Percentiles rank a stretch among this genome's conserved stretches.
Conservation (phyloP, 2,888 invertebrate species). For the Danaus chrysippus region DNA sequence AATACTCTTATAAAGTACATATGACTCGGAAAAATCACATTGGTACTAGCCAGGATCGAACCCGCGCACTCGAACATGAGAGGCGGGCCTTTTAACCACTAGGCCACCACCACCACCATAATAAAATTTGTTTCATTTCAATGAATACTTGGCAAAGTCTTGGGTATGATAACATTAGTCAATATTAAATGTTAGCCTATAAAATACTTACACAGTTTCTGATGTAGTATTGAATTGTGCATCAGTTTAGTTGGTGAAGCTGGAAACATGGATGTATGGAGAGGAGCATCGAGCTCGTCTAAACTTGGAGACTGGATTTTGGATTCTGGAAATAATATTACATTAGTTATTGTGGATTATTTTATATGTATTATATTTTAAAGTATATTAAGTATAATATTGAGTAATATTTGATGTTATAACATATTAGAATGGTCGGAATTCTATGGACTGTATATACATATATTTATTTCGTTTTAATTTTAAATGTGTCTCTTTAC, state of each 20-base stretch:
- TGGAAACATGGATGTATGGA: slow-evolving; percentile 40
- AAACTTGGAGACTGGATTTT: slow-evolving; percentile 38
- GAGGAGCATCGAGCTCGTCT: slow-evolving; percentile 44
- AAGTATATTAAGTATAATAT: too few relatives aligned
- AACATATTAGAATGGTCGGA: too few relatives aligned
- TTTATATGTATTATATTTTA: background rate
- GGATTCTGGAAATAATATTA: slow-evolving; percentile 44
- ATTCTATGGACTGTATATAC: background rate
- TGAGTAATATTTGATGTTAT: too few relatives aligned
- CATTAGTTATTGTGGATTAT: slow-evolving; percentile 6
- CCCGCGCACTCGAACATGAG: too few relatives aligned
- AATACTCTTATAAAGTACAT: too few relatives aligned
- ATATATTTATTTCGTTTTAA: background rate
- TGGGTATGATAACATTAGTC: background rate
- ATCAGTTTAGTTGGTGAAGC: slow-evolving; percentile 42
- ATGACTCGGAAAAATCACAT: too few relatives aligned
- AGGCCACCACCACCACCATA: too few relatives aligned
- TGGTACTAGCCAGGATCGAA: too few relatives aligned
- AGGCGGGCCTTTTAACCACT: too few relatives aligned
- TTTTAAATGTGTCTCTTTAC: slow-evolving; percentile 35
- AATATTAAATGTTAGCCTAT: background rate
- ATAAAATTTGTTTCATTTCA: too few relatives aligned
- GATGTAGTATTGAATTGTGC: slow-evolving; percentile 59
- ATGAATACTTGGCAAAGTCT: too few relatives aligned
- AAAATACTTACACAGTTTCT: slow-evolving; percentile 57